Base-by-base conservation (phyloP, 2,888 invertebrate genomes). In the Altica lythri region DNA sequence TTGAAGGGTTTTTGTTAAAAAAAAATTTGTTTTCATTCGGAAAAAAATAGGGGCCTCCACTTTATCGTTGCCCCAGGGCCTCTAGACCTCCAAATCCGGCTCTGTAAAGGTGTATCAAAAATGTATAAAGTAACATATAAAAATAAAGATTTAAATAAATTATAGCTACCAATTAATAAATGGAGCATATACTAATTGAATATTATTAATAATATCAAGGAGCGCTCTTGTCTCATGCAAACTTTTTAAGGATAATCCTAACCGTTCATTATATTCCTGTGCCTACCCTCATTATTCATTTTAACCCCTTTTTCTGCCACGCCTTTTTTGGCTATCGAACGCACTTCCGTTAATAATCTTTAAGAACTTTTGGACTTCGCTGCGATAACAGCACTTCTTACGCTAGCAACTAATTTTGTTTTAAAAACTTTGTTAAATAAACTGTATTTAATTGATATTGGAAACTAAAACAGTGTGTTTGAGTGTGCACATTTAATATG, bases 281-380 rank as follows among this genome's bases (percentile, higher is more conserved):
- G 27, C 22, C 13, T 19, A 32, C 54, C 45, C 52, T 55, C 61
- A 56, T 61, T 61, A 59, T 59, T 61, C 57, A 61, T 59, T 47
- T 54, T 53, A 30, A 38, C 52, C 56, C 55, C 40, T 53, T 53
- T 54, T 57, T 56, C 50, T 43, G 38, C 44, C 52, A 50, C 55
- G 56, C 53, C 56, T 57, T 59, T 59, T 57, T 52, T 49, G 47
- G 51, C 50, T 51, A 48, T 47, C 45, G 38, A 22, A 48, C 38
- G 38, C 19, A 38, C 52, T 54, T 56, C 56, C 49, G 51, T 52
- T 49, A 52, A 62, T 55, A 62, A 47, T 47, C 25, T 37, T 47
- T 37, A 27, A 47, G 13, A 22, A 40, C 13, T 22, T 34, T 34
- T 34, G 34, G 16, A 16, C 8, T 16, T 9, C 6, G 3, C 38